Evolutionary conservation across 2,888 invertebrate genomes (phyloP).

Genomic region (Gisinianus flammeolus): DNA sequence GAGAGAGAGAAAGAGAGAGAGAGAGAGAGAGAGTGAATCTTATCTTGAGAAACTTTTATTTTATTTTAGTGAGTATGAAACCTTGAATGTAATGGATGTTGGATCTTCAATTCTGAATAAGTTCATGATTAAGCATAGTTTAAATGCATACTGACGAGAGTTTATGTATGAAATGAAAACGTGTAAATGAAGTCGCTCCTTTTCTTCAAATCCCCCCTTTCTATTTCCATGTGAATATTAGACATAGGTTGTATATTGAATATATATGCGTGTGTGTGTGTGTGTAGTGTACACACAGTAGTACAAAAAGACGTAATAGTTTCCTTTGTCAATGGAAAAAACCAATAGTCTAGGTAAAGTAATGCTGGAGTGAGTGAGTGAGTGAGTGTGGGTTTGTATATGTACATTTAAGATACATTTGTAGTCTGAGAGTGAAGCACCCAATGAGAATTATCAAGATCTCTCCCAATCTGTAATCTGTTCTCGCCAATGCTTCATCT

Average conservation of each 20-base stretch:
- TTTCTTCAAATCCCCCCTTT: neutral
- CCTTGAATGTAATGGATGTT: no score
- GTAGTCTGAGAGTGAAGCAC: neutral
- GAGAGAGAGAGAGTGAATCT: no score
- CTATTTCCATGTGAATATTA: neutral
- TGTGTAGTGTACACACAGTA: constrained; percentile 5
- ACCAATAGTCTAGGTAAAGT: neutral
- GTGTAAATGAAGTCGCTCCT: neutral
- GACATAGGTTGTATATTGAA: neutral
- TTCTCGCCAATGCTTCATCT: constrained; percentile 3
- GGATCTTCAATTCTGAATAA: neutral
- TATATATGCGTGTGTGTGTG: no score
- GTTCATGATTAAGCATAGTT: neutral
- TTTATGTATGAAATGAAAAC: neutral
- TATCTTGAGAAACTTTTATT: no score
- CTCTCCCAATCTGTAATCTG: constrained; percentile 17
- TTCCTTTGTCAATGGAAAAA: neutral
- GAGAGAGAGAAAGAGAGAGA: no score
- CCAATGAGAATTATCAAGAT: constrained; percentile 18
- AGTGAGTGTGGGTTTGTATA: neutral
- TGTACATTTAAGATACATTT: neutral
- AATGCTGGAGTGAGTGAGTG: neutral
- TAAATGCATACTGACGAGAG: neutral
- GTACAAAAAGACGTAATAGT: neutral
- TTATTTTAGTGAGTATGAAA: no score